Base-by-base conservation (phyloP, 2,888 invertebrate genomes). In the Agrilus mali region DNA sequence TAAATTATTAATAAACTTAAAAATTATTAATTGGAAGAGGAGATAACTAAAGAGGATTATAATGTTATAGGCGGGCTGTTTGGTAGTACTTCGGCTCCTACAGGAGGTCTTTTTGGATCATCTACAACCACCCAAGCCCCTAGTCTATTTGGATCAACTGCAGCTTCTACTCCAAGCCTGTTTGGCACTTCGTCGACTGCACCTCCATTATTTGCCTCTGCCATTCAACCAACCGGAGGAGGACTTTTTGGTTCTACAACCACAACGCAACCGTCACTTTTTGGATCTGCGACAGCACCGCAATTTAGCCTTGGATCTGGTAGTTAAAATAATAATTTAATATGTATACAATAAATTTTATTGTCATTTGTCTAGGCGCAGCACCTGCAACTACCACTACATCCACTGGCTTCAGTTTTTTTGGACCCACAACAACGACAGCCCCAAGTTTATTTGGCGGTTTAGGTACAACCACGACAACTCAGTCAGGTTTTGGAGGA, bases 161-260 rank as follows among this genome's bases (percentile, higher is more conserved):
- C 60, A 3, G 59, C 63, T 31, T 54, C 61, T 12, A 67, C 74
- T 5, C 66, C 77, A 1, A 68, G 73, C 14, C 60, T 77, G 22
- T 77, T 77, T 61, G 74, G 77, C 13, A 44, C 46, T 42, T 59
- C 48, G 46, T 51, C 48, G n/a, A 27, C 41, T 13, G 16, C 44
- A 38, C 40, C 40, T 5, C n/a, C 14, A 4, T 33, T 33, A n/a
- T 27, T 27, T 14, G 33, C n/a, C 12, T 54, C 65, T 2, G 42
- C 49, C 16, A 54, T 58, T 42, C 60, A 60, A 2, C 59, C 63
- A 27, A 54, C 61, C 4, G 53, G 62, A 5, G 57, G 63, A 3
- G 32, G 46, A 38, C 10, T 49, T 43, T 68, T 69, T 55, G 65
- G 64, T 3, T 64, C 66, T 41, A 63, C 67, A 7, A 57, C 66